A percentile compares a stretch with the other conserved stretches of the same genome.
These are phyloP conservation scores for Theonella swinhoei DNA, from an alignment of 37 sponge, comb jelly and placozoan species.

Conservation along the genomic window DNA sequence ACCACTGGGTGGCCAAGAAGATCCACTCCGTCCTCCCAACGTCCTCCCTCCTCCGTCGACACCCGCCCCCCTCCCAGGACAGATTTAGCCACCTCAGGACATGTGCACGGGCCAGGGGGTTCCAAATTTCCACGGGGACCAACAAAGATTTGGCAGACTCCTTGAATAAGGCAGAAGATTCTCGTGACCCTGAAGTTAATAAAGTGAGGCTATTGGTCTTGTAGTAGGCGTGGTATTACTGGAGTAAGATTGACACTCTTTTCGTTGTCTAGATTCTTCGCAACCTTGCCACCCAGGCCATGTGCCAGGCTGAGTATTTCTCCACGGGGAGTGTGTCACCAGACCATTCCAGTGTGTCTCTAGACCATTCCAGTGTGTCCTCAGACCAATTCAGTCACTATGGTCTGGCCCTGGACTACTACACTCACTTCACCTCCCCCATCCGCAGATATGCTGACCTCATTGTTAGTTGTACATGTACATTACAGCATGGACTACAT, in stretches of 20 bases:
- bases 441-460: constrained; percentile 88
- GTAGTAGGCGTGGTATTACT: not conserved
- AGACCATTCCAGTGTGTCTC: constrained; percentile 25
- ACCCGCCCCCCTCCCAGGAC: constrained; percentile 25
- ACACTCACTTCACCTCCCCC: constrained; percentile 90
- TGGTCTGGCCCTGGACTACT: constrained; percentile 74
- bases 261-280: constrained; percentile 45
- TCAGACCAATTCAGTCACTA: constrained; percentile 55
- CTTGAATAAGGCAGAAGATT: constrained; percentile 50
- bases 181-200: constrained; percentile 49
- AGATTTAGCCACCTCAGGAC: constrained; percentile 16
- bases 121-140: constrained; percentile 28
- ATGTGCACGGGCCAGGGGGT: constrained; percentile 38
- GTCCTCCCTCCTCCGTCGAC: constrained; percentile 50
- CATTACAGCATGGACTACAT: not conserved
- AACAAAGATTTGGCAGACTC: constrained; percentile 68
- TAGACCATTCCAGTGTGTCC: not conserved
- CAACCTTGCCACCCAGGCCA: constrained; percentile 64
- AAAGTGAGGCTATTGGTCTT: too few species aligned
- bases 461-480: constrained; percentile 47
- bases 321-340: constrained; percentile 40
- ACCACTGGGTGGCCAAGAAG: constrained; percentile 79
- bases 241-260: not conserved
- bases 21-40: constrained; percentile 54
- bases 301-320: constrained; percentile 68